Conservation (phyloP, 2,113 vertebrate genomes). For the Cepphus grylle region DNA sequence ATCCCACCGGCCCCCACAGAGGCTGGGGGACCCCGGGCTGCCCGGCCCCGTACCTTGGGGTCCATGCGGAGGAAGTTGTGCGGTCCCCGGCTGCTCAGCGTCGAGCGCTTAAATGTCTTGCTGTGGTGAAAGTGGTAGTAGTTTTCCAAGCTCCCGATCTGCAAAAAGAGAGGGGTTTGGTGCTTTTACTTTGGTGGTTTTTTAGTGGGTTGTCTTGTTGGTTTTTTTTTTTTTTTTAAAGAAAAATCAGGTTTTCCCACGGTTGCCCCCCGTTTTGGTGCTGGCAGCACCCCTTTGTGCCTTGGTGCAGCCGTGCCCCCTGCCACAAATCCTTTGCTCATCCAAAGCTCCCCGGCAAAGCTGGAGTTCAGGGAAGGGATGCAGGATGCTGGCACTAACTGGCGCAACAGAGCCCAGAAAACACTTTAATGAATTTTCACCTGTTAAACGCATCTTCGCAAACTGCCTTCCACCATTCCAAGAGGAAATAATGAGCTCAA, state of each 20-base stretch:
- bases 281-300: not conserved
- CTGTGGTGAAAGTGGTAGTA: slow-evolving; percentile 94
- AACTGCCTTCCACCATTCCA: slow-evolving; percentile 21
- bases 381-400: not conserved
- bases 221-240: not conserved
- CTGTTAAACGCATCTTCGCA: slow-evolving; percentile 22
- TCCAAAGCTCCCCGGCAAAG: not conserved
- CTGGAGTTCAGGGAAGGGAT: not conserved
- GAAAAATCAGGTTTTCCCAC: accelerated
- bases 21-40: not conserved
- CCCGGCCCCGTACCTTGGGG: slow-evolving; percentile 76
- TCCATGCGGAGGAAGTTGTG: slow-evolving; percentile 93
- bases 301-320: not conserved
- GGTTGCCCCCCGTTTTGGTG: not conserved
- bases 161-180: slow-evolving; percentile 1
- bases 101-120: slow-evolving; percentile 86
- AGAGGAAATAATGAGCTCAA: slow-evolving; percentile 29
- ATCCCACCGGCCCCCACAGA: accelerated
- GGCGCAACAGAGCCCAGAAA: not conserved
- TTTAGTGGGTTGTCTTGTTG: not conserved
- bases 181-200: no score
- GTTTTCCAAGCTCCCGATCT: slow-evolving; percentile 88
- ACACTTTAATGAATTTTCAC: slow-evolving; percentile 37
- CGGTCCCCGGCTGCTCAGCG: slow-evolving; percentile 75
- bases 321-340: not conserved